Evolutionary conservation across 1,140 invertebrate species (phyloP), one percentile per base, ranked within the genome.

Genomic region (Himalopsyche phryganea): DNA sequence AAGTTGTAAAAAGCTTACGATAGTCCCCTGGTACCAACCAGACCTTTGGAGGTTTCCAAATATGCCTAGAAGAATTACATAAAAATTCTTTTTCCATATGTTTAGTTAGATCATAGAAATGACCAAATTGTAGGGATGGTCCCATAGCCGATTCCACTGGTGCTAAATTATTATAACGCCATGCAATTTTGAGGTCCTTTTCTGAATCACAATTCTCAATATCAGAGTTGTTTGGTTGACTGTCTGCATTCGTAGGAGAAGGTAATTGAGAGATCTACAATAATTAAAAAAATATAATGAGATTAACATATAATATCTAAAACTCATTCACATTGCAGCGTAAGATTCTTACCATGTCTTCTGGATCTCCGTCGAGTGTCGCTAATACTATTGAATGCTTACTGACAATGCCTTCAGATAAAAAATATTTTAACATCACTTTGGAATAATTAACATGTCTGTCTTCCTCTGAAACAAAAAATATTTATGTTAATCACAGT

Each of bases 401-500:
- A 57, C 81, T 85, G 11, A 85, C 81, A 28, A 91, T 71, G 33
- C 89, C 89, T 79, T 94, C 91, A 19, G 90, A 87, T 61, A 91
- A 70, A 63, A 89, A 94, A 71, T 92, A 92, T 69, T 90, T 92
- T 11, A 85, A 71, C 58, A 93, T 72, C 20, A 89, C 74, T 74
- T 87, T 84, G 19, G 87, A 83, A 71, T 92, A 90, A 38, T 77
- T 83, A 28, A 85, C 85, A 70, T 86, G 84, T 1, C 78, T 77
- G 76, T 93, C 91, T 80, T 93, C 90, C 73, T 93, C 91, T 90
- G 72, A 51, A 82, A 80, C n/a, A n/a, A n/a, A n/a, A n/a, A n/a
- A n/a, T n/a, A n/a, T n/a, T n/a, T n/a, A n/a, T n/a, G n/a, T n/a
- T n/a, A n/a, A n/a, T n/a, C n/a, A n/a, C n/a, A n/a, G n/a, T n/a